Evolutionary conservation across 1,140 invertebrate genomes (phyloP).

Genomic region (Metopolophium dirhodum): DNA sequence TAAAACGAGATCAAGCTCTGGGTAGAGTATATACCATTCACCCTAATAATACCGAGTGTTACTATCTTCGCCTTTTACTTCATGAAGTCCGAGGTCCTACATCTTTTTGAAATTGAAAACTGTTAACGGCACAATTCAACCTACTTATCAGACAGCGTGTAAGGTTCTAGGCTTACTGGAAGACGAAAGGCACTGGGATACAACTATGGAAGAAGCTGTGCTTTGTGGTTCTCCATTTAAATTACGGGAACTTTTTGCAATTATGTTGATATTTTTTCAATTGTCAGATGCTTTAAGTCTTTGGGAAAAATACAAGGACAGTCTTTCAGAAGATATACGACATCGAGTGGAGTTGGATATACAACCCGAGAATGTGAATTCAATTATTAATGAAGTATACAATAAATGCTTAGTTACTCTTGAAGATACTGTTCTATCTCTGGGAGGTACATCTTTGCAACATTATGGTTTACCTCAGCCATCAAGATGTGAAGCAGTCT

Average conservation of each 20-base stretch:
- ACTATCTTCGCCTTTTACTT: no score
- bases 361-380: slow-evolving; percentile 58
- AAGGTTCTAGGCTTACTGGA: slow-evolving; percentile 58
- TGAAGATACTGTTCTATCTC: slow-evolving; percentile 63
- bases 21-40: slow-evolving; percentile 62
- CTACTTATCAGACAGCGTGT: slow-evolving; percentile 60
- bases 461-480: no score
- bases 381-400: slow-evolving; percentile 53
- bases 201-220: no score
- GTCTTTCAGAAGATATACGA: slow-evolving; percentile 61
- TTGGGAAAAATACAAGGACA: slow-evolving; percentile 62
- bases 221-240: no score
- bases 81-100: slow-evolving; percentile 60
- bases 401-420: slow-evolving; percentile 61
- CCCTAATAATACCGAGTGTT: slow-evolving; percentile 58
- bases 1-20: slow-evolving; percentile 60
- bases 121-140: slow-evolving; percentile 61
- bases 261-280: slow-evolving; percentile 37
- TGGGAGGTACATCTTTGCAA: slow-evolving; percentile 36
- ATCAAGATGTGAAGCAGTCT: no score
- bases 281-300: slow-evolving; percentile 61
- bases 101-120: slow-evolving; percentile 62
- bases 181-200: neutral
- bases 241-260: slow-evolving; percentile 62
- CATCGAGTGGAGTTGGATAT: slow-evolving; percentile 58